Evolutionary conservation across 1,140 invertebrate species (phyloP).

Genomic region (Bombus picipes): DNA sequence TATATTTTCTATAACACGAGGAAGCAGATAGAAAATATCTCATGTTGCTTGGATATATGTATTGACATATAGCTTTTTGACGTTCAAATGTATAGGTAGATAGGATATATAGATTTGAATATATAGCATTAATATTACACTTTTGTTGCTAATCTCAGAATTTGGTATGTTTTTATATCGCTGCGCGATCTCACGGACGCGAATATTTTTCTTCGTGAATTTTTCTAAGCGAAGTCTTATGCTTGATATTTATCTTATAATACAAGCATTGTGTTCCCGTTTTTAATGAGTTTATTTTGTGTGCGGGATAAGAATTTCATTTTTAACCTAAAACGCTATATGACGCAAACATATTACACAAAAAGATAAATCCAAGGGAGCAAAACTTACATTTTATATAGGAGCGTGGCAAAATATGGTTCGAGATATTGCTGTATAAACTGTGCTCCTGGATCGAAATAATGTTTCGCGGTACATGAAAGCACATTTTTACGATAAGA

Average conservation of each 20-base stretch:
- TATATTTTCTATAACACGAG: no score
- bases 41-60: no score
- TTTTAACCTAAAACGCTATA: neutral
- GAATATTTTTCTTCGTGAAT: neutral
- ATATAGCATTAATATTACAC: neutral
- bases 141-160: neutral
- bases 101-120: no score
- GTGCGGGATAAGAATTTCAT: neutral
- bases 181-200: neutral
- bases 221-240: neutral
- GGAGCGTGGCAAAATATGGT: neutral
- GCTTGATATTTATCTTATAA: constrained; percentile 2
- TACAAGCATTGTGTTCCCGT: neutral
- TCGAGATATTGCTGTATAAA: constrained; percentile 7
- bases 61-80: no score
- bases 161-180: neutral
- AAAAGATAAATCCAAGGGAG: neutral
- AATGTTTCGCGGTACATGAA: neutral
- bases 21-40: no score
- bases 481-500: neutral
- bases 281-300: constrained; percentile 9
- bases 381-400: constrained; percentile 9
- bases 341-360: neutral
- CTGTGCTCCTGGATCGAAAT: neutral
- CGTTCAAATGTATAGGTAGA: no score